Base-by-base conservation (phyloP, 2,797 vertebrate species). In the Myotis vivesi region DNA sequence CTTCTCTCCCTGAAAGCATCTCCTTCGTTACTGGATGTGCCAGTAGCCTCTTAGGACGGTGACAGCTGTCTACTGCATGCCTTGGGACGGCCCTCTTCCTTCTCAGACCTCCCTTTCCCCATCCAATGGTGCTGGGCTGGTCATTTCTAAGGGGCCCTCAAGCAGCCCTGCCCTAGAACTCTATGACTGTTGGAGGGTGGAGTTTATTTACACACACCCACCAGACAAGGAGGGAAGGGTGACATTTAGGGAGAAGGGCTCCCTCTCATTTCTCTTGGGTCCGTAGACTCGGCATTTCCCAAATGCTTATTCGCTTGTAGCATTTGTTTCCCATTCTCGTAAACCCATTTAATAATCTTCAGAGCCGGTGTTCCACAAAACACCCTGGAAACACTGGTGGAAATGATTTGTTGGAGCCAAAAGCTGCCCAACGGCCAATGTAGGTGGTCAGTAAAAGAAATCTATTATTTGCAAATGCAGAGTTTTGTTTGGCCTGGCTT, bases 351-450 rank as follows among this genome's bases (percentile, higher is more conserved):
- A 76, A 62, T 73, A 87, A 84, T 33, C 92, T 76, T 89, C 82
- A 89, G 80, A 83, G 76, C 79, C 72, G 38, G 17, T 1, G 80
- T 90, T 81, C 94, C 89, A 91, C 94, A 62, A 36, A 94, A 81
- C 91, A 91, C 89, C 92, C 94, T 95, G 92, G 94, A 91, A 96
- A 77, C 82, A 16, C 72, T 87, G 38, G 64, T 75, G 95, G 94
- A 96, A 95, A 95, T 44, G 87, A 92, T 95, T 93, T 85, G 62
- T 95, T 93, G 86, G 77, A 59, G 87, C 55, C n/a, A 44, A 75
- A 73, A 82, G 66, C 71, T 53, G 57, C 95, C 57, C 75, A 59
- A 5, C n/a, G 55, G 85, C 93, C 86, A 16, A 11, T 87, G 92
- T 90, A 92, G 92, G 94, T 96, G 93, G 77, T 93, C 87, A 96